Base-by-base conservation (phyloP, 2,888 invertebrate species). In the Aproaerema taeniolella region DNA sequence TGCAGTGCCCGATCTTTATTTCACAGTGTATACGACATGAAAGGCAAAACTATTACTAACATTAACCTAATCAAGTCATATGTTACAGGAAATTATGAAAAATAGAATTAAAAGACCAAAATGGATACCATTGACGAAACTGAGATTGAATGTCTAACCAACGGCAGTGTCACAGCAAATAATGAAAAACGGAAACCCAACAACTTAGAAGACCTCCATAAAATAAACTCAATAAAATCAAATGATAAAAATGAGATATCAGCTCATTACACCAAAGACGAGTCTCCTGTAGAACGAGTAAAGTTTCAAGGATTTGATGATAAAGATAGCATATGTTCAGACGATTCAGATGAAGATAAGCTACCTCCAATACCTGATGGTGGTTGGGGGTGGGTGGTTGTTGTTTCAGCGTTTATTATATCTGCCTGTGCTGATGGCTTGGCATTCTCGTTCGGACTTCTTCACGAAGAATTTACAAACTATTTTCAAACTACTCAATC, bases 371-470 rank as follows among this genome's bases (percentile, higher is more conserved):
- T 92, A 16, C 94, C 94, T 0, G 95, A 95, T 53, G 95, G 94
- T 0, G 95, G 95, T 0, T 95, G 93, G 92, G 95, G 95, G 0
- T 96, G 96, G 96, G 90, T 95, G 17, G 93, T 98, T 0, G 97
- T 98, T 0, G 78, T 92, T 8, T 90, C 96, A 3, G 94, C 96
- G 0, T 90, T 98, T 50, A 68, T 95, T 14, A 91, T 95, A n/a
- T 94, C 95, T 26, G 90, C 95, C 52, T 93, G 98, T 39, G 95
- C 96, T 25, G 98, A 98, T 68, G 98, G 98, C 0, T 89, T 97
- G 30, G 95, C 95, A 6, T 96, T 97, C 70, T 95, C 96, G 0
- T 97, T 97, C 63, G 98, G 98, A 1, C 87, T 97, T 6, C 83
- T 98, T 8, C 96, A 93, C 63, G 91, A 93, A 9, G 92, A 95